Evolutionary conservation across 1,140 invertebrate genomes (phyloP).

Genomic region (Ganaspis sp.): DNA sequence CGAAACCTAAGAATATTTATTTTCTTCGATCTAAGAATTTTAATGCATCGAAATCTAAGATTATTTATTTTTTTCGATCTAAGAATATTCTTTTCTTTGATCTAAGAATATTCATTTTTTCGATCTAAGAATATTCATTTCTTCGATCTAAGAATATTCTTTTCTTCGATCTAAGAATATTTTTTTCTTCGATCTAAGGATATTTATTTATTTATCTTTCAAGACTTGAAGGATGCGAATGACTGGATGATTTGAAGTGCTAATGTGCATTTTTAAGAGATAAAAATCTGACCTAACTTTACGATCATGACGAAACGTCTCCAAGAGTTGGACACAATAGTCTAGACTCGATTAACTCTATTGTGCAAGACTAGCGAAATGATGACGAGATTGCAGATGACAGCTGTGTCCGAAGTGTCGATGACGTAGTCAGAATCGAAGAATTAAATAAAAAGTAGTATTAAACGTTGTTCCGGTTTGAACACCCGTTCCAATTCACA

Average conservation of each 20-base stretch:
- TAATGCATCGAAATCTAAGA: too few species aligned
- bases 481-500: not conserved
- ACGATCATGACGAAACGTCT: not conserved
- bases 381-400: not conserved
- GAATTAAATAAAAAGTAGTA: not conserved
- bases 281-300: not conserved
- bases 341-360: conserved; percentile 13
- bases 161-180: too few species aligned
- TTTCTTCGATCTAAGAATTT: too few species aligned
- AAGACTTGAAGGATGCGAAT: not conserved
- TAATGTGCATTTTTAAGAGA: not conserved
- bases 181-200: too few species aligned
- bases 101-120: too few species aligned
- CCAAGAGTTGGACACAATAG: not conserved
- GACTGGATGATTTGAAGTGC: not conserved
- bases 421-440: conserved; percentile 7
- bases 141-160: too few species aligned
- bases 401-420: not conserved
- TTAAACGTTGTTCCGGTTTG: not conserved
- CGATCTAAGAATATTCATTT: too few species aligned
- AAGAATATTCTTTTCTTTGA: too few species aligned
- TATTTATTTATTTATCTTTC: too few species aligned
- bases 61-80: too few species aligned
- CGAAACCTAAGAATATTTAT: too few species aligned
- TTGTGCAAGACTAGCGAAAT: not conserved